A percentile compares a stretch with the other conserved stretches of the same genome.
These are phyloP conservation scores for Panulirus ornatus DNA, from an alignment of 1,140 invertebrate species.

Conservation along the genomic window DNA sequence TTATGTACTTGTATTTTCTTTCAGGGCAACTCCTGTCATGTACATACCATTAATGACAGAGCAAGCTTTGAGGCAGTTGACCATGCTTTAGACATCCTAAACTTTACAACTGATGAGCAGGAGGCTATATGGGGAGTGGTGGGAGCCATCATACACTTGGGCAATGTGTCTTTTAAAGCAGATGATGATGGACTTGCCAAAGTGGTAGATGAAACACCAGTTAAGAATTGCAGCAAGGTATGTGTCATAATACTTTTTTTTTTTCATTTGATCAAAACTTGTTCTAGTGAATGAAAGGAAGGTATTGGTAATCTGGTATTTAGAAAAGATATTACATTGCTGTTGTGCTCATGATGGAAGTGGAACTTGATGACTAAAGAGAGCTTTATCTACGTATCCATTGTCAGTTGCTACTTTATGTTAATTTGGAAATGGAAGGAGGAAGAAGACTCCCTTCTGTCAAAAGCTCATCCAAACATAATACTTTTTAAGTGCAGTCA, in stretches of 20 bases:
- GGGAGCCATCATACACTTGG: conserved; percentile 79
- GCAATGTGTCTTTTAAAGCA: conserved; percentile 78
- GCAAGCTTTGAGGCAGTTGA: conserved; percentile 76
- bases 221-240: conserved; percentile 76
- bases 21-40: conserved; percentile 75
- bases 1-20: neutral
- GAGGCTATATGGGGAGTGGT: conserved; percentile 78
- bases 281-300: neutral
- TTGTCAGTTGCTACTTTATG: too few species aligned
- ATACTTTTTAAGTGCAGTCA: too few species aligned
- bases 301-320: too few species aligned
- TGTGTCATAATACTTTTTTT: neutral
- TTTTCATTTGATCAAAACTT: neutral
- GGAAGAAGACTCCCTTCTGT: too few species aligned
- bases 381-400: too few species aligned
- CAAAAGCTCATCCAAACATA: too few species aligned
- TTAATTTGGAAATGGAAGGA: too few species aligned
- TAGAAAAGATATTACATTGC: too few species aligned
- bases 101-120: conserved; percentile 78
- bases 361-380: too few species aligned
- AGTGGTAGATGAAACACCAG: conserved; percentile 75
- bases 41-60: conserved; percentile 76
- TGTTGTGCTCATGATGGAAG: too few species aligned
- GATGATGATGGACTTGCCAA: conserved; percentile 77
- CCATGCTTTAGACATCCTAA: conserved; percentile 78